A percentile compares a stretch with the other conserved stretches of the same genome.
Evolutionary conservation across 2,113 vertebrate genomes (phyloP).

Genomic region (Rana temporaria): DNA sequence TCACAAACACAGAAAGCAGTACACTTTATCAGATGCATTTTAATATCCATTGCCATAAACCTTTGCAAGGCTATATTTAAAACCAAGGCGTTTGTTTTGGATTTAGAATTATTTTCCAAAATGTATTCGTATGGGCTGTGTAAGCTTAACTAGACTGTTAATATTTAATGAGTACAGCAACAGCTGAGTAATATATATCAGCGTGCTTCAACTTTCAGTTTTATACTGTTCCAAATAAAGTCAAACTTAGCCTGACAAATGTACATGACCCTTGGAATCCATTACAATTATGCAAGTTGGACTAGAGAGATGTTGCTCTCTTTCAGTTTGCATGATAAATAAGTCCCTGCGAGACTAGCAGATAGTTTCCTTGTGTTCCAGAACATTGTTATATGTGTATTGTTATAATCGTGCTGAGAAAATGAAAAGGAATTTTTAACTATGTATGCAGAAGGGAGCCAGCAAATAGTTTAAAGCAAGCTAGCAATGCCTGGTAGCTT

Average conservation of each 20-base stretch:
- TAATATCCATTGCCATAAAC: neutral
- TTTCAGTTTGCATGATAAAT: conserved; percentile 41
- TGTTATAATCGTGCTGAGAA: conserved; percentile 44
- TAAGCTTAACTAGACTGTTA: conserved; percentile 40
- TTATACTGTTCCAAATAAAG: conserved; percentile 17
- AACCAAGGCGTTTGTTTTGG: neutral
- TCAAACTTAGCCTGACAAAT: conserved; percentile 37
- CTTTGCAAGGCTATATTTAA: neutral
- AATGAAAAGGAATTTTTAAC: conserved; percentile 17
- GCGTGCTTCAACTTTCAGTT: neutral
- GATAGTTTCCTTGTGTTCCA: conserved; percentile 30
- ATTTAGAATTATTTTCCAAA: conserved; percentile 16
- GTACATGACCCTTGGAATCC: conserved; percentile 12
- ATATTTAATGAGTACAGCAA: conserved; percentile 46
- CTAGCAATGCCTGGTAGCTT: too few species aligned
- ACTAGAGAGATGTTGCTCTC: conserved; percentile 38
- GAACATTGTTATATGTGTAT: conserved; percentile 12
- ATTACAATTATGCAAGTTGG: conserved; percentile 51
- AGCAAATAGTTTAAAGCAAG: neutral
- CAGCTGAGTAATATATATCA: conserved; percentile 20
- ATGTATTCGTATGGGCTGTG: conserved; percentile 40
- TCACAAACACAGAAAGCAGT: neutral
- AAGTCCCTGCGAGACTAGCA: conserved; percentile 17
- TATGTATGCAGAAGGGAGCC: neutral
- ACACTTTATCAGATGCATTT: neutral